Evolutionary conservation across 2,797 vertebrate species (phyloP).

Genomic region (Coilia nasus): DNA sequence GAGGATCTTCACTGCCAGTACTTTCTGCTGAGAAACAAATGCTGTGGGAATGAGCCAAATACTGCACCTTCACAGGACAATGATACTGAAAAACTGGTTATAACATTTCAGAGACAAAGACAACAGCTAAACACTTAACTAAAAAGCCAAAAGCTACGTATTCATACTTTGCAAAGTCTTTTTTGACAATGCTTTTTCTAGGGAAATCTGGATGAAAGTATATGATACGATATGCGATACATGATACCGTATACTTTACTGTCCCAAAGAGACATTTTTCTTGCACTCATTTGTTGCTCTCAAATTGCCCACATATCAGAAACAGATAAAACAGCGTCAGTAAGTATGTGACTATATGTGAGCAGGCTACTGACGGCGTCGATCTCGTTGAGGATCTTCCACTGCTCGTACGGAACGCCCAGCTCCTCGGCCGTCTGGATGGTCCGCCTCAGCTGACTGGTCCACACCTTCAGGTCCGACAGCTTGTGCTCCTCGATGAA

Average conservation of each 20-base stretch:
- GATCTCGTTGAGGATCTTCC: constrained; percentile 98
- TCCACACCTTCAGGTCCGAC: constrained; percentile 94
- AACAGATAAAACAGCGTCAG: background rate
- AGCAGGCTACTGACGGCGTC: constrained; percentile 84
- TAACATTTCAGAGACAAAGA: background rate
- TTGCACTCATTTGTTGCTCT: no score
- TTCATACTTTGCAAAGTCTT: no score
- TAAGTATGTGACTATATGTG: background rate
- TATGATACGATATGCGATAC: no score
- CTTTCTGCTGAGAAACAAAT: background rate
- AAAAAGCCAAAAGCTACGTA: no score
- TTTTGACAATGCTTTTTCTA: no score
- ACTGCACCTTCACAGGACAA: background rate
- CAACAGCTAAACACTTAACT: no score
- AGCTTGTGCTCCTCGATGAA: constrained; percentile 92
- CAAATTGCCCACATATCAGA: background rate
- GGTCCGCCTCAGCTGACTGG: constrained; percentile 93
- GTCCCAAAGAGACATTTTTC: background rate
- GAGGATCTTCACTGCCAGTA: background rate
- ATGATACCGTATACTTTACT: no score
- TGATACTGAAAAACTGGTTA: background rate
- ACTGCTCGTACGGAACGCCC: constrained; percentile 92
- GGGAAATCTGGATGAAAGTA: background rate
- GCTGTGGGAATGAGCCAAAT: background rate
- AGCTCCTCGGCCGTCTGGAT: constrained; percentile 95